These are phyloP conservation scores for Caenorhabditis afra DNA, from an alignment of 2,888 invertebrate genomes.

Conservation along the genomic window DNA sequence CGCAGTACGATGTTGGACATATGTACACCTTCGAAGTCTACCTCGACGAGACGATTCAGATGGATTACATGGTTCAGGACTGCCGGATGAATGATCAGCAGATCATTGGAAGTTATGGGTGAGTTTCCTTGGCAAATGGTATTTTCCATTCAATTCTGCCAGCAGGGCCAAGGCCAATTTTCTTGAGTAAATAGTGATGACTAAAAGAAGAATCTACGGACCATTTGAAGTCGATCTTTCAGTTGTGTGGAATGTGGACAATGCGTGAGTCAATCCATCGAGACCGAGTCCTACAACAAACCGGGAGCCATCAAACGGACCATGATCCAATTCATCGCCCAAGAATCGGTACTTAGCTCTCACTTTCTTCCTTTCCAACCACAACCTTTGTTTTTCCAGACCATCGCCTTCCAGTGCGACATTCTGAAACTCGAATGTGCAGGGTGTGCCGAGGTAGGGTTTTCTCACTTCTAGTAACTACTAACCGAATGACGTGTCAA, in stretches of 20 bases:
- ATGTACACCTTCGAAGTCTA: conserved; percentile 74
- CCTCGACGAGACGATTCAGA: conserved; percentile 63
- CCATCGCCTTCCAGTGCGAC: conserved; percentile 65
- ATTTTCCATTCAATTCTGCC: too few species aligned
- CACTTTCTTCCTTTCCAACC: not conserved
- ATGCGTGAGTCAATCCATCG: conserved; percentile 52
- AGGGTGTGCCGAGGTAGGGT: conserved; percentile 74
- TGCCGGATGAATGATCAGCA: conserved; percentile 67
- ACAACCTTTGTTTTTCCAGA: conserved; percentile 29
- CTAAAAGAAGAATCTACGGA: too few species aligned
- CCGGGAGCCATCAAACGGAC: conserved; percentile 74
- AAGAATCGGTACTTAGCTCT: conserved; percentile 27
- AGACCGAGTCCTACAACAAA: conserved; percentile 65
- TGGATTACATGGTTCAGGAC: conserved; percentile 71
- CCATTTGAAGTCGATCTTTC: not conserved
- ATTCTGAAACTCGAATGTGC: conserved; percentile 68
- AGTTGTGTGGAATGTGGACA: conserved; percentile 65
- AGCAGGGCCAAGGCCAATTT: too few species aligned
- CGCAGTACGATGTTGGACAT: conserved; percentile 50
- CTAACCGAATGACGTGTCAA: conserved; percentile 45
- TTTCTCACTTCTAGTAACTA: not conserved
- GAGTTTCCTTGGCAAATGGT: conserved; percentile 14
- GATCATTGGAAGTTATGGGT: conserved; percentile 73
- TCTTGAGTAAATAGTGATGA: too few species aligned
- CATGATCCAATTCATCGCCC: conserved; percentile 69